Conservation (phyloP, 1,140 invertebrate genomes). For the Ridgeia piscesae region DNA sequence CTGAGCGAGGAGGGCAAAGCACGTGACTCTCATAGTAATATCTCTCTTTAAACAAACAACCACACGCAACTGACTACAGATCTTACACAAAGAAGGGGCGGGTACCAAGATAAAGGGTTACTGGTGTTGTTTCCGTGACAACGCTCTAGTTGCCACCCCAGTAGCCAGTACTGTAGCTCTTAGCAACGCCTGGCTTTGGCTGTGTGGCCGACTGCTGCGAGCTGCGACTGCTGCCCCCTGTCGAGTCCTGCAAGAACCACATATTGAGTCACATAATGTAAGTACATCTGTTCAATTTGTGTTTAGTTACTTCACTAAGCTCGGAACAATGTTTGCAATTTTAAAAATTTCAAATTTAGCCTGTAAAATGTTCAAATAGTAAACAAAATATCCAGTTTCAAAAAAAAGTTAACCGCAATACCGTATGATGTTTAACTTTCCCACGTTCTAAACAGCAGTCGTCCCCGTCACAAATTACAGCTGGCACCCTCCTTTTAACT, state of each 20-base stretch:
- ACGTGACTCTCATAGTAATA: not conserved
- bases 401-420: too few species aligned
- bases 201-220: slow-evolving; percentile 22
- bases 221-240: slow-evolving; percentile 20
- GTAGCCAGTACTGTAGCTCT: slow-evolving; percentile 23
- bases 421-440: too few species aligned
- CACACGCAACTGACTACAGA: not conserved
- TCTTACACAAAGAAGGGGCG: not conserved
- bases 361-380: too few species aligned
- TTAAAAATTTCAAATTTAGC: too few species aligned
- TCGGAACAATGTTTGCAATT: too few species aligned
- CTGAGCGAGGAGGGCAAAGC: not conserved
- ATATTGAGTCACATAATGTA: not conserved
- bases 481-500: too few species aligned
- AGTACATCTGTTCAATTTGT: too few species aligned
- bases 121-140: not conserved
- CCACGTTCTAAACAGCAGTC: too few species aligned
- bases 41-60: not conserved
- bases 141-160: slow-evolving; percentile 21
- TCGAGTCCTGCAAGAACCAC: slow-evolving; percentile 27
- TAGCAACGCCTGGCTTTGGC: slow-evolving; percentile 20
- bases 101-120: not conserved
- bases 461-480: too few species aligned
- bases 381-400: too few species aligned
- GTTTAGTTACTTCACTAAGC: too few species aligned